phyloP scores from a whole-genome alignment of 2,113 vertebrate species.

The Hiodon alosoides region DNA sequence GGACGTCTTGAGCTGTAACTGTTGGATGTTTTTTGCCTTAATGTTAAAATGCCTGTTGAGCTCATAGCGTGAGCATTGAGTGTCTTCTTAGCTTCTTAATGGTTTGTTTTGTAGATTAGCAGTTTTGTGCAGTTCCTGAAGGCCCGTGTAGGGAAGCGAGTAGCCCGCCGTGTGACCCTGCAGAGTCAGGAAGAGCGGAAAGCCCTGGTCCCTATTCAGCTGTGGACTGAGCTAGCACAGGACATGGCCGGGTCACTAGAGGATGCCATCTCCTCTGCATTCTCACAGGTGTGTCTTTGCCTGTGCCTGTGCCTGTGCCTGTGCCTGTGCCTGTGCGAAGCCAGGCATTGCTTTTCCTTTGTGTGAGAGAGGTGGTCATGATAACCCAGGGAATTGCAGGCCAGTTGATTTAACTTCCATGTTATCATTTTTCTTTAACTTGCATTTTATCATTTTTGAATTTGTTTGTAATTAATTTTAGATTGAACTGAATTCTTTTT shows the following conservation, averaged over 20 bases:
- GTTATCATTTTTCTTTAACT: too few relatives aligned
- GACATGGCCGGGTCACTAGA: conserved; percentile 42
- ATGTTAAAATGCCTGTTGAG: not conserved
- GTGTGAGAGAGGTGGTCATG: not conserved
- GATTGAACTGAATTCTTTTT: too few relatives aligned
- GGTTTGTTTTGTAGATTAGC: conserved; percentile 31
- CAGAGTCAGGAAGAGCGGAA: conserved; percentile 30
- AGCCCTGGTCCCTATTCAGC: conserved; percentile 43
- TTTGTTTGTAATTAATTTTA: too few relatives aligned
- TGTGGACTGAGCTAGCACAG: conserved; percentile 50
- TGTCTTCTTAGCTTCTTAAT: not conserved
- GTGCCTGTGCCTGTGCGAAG: not conserved
- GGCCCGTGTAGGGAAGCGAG: conserved; percentile 30
- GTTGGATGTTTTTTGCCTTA: not conserved
- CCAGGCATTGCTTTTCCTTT: not conserved
- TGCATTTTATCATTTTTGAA: too few relatives aligned
- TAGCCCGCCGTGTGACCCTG: conserved; percentile 25
- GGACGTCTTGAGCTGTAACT: not conserved
- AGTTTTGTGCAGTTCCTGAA: conserved; percentile 48
- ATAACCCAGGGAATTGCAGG: too few relatives aligned
- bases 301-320: not conserved
- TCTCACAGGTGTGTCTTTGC: conserved; percentile 58
- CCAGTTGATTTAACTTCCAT: too few relatives aligned
- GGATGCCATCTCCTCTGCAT: conserved; percentile 44
- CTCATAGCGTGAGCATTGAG: not conserved